Evolutionary conservation across 1,140 invertebrate species (phyloP).

Genomic region (Ostrea edulis): DNA sequence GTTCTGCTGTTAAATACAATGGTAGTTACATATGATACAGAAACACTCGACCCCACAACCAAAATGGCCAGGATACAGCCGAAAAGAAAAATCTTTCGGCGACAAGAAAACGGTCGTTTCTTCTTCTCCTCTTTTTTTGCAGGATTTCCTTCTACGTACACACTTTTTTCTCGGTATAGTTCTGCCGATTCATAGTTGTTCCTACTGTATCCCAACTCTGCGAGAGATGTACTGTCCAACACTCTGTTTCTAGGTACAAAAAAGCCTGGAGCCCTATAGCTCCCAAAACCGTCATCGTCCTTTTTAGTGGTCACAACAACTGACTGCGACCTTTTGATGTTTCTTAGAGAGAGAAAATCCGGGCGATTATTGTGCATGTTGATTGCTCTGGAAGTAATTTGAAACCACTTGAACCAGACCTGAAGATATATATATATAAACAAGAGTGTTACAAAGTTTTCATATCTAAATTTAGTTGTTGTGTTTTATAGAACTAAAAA

Average conservation of each 20-base stretch:
- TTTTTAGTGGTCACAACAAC: background rate
- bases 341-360: background rate
- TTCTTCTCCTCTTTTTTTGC: background rate
- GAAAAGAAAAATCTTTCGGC: background rate
- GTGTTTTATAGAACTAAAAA: background rate
- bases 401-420: no score
- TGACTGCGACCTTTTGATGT: background rate
- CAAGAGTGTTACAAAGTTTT: slow-evolving; percentile 13
- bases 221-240: background rate
- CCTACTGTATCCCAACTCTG: background rate
- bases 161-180: background rate
- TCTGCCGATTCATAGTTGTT: background rate
- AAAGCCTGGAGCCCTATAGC: background rate
- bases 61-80: background rate
- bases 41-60: background rate
- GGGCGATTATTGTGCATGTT: background rate
- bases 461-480: background rate
- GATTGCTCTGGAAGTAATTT: background rate
- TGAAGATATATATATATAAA: background rate
- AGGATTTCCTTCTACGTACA: background rate
- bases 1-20: background rate
- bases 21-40: background rate
- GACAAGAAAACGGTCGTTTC: background rate
- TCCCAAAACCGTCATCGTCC: background rate
- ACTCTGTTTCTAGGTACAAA: background rate